Evolutionary conservation across 2,888 invertebrate genomes (phyloP).

Genomic region (Drosophila atroscutellata): DNA sequence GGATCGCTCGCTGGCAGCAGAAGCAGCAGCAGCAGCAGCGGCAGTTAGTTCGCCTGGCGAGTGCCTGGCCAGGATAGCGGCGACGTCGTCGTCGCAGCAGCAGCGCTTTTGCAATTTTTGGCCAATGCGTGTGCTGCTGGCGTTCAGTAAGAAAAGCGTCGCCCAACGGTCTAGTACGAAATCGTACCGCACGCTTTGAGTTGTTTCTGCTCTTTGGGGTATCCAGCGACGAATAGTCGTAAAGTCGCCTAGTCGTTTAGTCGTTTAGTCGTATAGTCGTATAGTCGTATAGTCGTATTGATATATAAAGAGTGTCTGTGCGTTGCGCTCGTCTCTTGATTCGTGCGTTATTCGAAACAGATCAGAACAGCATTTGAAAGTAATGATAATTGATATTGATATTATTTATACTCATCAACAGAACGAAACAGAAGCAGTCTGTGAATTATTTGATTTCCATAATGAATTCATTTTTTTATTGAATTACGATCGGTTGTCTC

Average conservation of each 20-base stretch:
- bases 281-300: conserved; percentile 43
- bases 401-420: not conserved
- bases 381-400: conserved; percentile 34
- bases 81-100: conserved; percentile 55
- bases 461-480: not conserved
- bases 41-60: conserved; percentile 38
- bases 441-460: not conserved
- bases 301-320: conserved; percentile 64
- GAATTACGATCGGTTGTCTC: not conserved
- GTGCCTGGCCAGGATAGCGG: conserved; percentile 62
- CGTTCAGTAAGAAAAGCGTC: conserved; percentile 86
- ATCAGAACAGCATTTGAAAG: conserved; percentile 43
- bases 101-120: conserved; percentile 68
- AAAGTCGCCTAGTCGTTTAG: conserved; percentile 15
- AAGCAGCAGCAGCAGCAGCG: conserved; percentile 19
- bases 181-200: conserved; percentile 83
- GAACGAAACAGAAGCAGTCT: not conserved
- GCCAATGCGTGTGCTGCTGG: conserved; percentile 79
- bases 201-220: conserved; percentile 76
- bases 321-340: conserved; percentile 71
- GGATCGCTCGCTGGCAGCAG: conserved; percentile 56
- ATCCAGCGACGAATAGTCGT: conserved; percentile 51
- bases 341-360: conserved; percentile 65
- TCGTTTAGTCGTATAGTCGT: conserved; percentile 42
- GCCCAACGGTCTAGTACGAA: conserved; percentile 85